Evolutionary conservation across 53 echinoderm and acorn worm species (phyloP).

Genomic region (Paracentrotus lividus): DNA sequence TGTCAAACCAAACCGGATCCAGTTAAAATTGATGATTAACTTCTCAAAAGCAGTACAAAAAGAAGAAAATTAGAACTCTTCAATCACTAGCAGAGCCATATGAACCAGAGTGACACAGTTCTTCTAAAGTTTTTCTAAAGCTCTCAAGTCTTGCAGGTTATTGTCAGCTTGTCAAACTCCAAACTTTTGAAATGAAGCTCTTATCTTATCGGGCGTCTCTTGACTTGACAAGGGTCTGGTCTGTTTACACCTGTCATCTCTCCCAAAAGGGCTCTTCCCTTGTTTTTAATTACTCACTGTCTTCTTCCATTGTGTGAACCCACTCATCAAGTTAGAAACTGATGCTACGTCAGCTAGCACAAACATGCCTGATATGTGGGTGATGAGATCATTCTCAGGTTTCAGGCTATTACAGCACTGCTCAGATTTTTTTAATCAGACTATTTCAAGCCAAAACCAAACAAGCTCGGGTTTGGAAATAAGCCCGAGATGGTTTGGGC

Average conservation of each 20-base stretch:
- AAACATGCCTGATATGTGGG: too few species aligned
- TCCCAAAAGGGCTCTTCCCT: neutral
- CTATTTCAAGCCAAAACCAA: too few species aligned
- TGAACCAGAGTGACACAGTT: neutral
- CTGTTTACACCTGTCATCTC: neutral
- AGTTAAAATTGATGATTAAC: constrained; percentile 7
- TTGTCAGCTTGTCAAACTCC: neutral
- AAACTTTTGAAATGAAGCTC: neutral
- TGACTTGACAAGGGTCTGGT: neutral
- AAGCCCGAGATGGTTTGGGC: too few species aligned
- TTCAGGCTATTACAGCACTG: too few species aligned
- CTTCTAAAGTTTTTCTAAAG: neutral
- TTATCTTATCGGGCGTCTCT: neutral
- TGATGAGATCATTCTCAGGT: too few species aligned
- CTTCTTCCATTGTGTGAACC: constrained; percentile 7
- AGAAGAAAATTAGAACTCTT: constrained; percentile 8
- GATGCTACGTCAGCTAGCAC: too few species aligned
- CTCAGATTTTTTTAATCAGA: too few species aligned
- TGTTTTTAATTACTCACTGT: neutral
- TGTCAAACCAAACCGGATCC: neutral
- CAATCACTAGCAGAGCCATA: neutral
- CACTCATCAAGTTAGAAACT: constrained; percentile 1
- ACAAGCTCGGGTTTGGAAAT: too few species aligned
- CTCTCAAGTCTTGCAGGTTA: neutral
- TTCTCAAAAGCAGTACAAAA: neutral